Evolutionary conservation across 2,797 vertebrate species (phyloP).

Genomic region (Argyrosomus regius): DNA sequence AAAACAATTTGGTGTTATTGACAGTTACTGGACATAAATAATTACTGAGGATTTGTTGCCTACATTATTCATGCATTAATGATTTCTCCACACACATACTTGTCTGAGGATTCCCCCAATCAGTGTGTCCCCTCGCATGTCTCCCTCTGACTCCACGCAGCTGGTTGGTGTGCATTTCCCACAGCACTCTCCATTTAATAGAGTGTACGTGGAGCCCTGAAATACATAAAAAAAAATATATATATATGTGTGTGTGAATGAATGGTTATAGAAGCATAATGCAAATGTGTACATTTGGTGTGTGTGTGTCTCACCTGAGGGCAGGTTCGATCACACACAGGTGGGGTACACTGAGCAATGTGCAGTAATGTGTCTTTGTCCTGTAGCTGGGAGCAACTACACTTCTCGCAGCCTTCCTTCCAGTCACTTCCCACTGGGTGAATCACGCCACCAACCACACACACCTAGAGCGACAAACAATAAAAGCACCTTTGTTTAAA

Average conservation of each 20-base stretch:
- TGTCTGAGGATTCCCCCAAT: slow-evolving; percentile 68
- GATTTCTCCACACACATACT: slow-evolving; percentile 64
- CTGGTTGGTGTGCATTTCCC: slow-evolving; percentile 89
- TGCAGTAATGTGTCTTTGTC: slow-evolving; percentile 88
- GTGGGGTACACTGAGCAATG: slow-evolving; percentile 86
- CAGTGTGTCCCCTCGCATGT: slow-evolving; percentile 80
- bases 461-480: slow-evolving; percentile 86
- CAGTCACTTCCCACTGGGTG: slow-evolving; percentile 89
- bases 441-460: slow-evolving; percentile 88
- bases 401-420: slow-evolving; percentile 91
- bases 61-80: not conserved
- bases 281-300: slow-evolving; percentile 1
- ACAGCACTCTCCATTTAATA: slow-evolving; percentile 88
- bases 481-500: not conserved
- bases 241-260: not conserved
- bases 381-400: slow-evolving; percentile 86
- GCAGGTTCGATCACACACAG: slow-evolving; percentile 88
- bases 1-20: too few species aligned
- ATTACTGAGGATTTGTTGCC: too few species aligned
- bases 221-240: slow-evolving; percentile 24
- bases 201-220: slow-evolving; percentile 89
- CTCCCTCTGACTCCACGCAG: slow-evolving; percentile 85
- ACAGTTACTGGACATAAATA: too few species aligned
- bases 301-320: slow-evolving; percentile 82
- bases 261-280: not conserved